These are phyloP conservation scores for Coelopa frigida DNA, from an alignment of 1,140 invertebrate genomes.

Conservation along the genomic window DNA sequence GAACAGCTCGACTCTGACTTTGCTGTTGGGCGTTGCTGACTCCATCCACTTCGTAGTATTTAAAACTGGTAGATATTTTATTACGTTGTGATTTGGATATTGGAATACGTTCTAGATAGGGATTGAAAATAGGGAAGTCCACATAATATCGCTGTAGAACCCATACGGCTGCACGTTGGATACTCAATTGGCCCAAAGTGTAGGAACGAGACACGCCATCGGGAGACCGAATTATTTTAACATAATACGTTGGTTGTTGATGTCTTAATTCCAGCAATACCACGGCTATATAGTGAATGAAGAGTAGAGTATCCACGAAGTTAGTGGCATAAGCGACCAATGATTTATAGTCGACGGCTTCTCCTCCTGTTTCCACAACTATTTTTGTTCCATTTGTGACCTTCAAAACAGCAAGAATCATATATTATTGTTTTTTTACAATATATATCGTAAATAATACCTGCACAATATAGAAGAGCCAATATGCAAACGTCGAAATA, in stretches of 20 bases:
- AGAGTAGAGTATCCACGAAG: conserved; percentile 85
- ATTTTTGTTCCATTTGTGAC: conserved; percentile 71
- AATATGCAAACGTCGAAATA: conserved; percentile 90
- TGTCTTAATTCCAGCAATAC: conserved; percentile 88
- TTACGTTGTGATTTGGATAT: conserved; percentile 74
- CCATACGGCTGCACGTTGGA: conserved; percentile 91
- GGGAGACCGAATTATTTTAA: conserved; percentile 88
- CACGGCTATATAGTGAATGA: conserved; percentile 91
- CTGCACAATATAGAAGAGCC: conserved; percentile 95
- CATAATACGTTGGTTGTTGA: conserved; percentile 78
- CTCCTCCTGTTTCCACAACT: conserved; percentile 62
- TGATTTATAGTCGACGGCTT: conserved; percentile 71
- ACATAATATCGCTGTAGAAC: conserved; percentile 92
- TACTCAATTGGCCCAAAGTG: conserved; percentile 83
- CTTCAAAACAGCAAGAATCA: conserved; percentile 1
- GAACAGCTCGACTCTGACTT: conserved; percentile 57
- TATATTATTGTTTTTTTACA: background rate
- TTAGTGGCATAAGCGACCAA: conserved; percentile 86
- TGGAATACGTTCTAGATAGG: conserved; percentile 85
- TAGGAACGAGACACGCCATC: conserved; percentile 84
- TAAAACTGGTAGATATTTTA: conserved; percentile 71
- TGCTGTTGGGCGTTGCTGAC: conserved; percentile 63
- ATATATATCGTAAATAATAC: conserved; percentile 2
- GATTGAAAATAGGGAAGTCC: conserved; percentile 95
- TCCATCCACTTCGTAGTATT: conserved; percentile 95